Conservation (phyloP, 2,888 invertebrate species). For the Cephus sareptanus region DNA sequence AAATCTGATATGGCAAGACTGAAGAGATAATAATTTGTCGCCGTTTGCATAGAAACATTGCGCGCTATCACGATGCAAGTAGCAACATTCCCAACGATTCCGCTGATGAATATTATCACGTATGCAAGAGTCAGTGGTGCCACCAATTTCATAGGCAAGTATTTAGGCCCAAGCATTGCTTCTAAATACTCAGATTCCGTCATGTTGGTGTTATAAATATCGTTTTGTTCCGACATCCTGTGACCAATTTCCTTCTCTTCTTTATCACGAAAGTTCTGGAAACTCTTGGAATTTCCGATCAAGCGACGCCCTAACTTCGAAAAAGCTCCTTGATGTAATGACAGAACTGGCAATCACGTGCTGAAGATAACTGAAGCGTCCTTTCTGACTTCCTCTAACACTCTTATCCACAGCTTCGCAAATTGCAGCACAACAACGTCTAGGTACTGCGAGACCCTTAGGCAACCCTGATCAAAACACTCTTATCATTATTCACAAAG, state of each 20-base stretch:
- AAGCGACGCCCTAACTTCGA: neutral
- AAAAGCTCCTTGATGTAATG: neutral
- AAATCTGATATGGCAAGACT: conserved; percentile 90
- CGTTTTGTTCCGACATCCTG: neutral
- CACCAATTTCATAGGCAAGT: conserved; percentile 57
- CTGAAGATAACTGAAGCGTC: neutral
- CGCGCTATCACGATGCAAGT: conserved; percentile 87
- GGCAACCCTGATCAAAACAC: neutral
- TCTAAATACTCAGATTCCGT: conserved; percentile 61
- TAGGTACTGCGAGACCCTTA: neutral
- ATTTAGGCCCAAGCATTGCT: conserved; percentile 64
- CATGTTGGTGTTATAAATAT: conserved; percentile 37
- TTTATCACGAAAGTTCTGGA: neutral
- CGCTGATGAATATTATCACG: conserved; percentile 82
- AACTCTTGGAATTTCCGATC: neutral
- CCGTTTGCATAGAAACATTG: conserved; percentile 86
- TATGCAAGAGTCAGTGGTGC: conserved; percentile 77
- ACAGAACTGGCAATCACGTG: neutral
- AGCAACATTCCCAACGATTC: conserved; percentile 84
- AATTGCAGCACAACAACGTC: neutral
- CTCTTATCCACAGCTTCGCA: neutral
- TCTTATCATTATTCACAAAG: neutral
- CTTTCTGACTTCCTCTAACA: neutral
- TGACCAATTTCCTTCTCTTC: neutral
- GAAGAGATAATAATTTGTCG: conserved; percentile 93